Evolutionary conservation across 2,888 invertebrate species (phyloP).

Genomic region (Idaea biselata): DNA sequence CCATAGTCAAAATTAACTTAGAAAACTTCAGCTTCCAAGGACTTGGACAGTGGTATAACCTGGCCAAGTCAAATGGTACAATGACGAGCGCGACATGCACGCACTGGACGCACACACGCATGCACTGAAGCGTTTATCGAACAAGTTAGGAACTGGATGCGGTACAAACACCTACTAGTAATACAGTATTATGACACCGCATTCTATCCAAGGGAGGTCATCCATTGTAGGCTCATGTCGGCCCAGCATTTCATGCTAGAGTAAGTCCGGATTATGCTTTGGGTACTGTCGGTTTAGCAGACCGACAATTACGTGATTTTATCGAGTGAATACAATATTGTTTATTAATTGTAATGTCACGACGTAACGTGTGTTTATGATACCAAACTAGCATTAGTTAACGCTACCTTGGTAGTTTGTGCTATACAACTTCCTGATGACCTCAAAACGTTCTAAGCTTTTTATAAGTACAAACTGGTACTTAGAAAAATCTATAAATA

Average conservation of each 20-base stretch:
- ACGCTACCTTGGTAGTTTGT: not conserved
- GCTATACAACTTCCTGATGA: not conserved
- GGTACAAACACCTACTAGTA: not conserved
- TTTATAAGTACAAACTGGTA: not conserved
- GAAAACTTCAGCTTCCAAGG: not conserved
- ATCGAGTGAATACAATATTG: not conserved
- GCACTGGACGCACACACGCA: too few relatives aligned
- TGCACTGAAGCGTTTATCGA: not conserved
- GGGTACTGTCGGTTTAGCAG: too few relatives aligned
- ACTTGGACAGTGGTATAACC: not conserved
- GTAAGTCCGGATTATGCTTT: too few relatives aligned
- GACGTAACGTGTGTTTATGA: not conserved
- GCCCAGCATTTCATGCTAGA: not conserved
- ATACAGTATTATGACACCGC: not conserved
- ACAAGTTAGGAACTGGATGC: not conserved
- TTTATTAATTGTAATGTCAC: not conserved
- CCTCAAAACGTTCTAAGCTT: not conserved
- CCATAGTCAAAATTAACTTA: too few relatives aligned
- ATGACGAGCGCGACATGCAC: not conserved
- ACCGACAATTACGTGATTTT: too few relatives aligned
- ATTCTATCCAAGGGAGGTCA: not conserved
- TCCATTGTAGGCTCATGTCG: not conserved
- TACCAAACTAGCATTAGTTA: not conserved
- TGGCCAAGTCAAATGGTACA: not conserved
- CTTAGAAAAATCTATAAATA: not conserved